phyloP scores from a whole-genome alignment of 2,797 vertebrate species.

The Prionace glauca region DNA sequence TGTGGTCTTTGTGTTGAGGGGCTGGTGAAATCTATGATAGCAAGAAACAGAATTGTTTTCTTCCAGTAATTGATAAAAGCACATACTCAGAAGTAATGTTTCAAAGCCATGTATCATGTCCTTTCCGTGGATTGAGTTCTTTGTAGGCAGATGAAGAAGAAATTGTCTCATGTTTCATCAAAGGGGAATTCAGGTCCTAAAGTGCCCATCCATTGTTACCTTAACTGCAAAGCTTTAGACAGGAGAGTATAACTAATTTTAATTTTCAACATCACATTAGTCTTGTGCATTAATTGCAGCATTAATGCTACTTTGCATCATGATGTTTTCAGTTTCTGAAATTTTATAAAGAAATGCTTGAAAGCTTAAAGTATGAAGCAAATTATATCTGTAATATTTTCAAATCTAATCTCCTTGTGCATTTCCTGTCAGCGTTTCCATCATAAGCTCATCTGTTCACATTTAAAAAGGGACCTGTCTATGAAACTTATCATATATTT shows the following conservation, averaged over 20 bases:
- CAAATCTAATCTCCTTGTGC: neutral
- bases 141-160: neutral
- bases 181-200: neutral
- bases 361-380: neutral
- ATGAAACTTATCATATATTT: neutral
- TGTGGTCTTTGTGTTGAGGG: neutral
- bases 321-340: neutral
- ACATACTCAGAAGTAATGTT: neutral
- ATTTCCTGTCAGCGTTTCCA: neutral
- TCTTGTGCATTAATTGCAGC: neutral
- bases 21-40: neutral
- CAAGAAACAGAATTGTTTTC: neutral
- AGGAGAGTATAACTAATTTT: neutral
- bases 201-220: neutral
- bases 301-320: neutral
- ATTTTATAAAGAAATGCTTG: neutral
- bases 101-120: neutral
- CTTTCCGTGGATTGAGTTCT: neutral
- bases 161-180: neutral
- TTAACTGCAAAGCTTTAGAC: neutral
- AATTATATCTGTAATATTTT: neutral
- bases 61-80: conserved; percentile 7
- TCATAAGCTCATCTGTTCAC: neutral
- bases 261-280: neutral
- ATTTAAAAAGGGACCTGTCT: neutral